A percentile compares a stretch with the other conserved stretches of the same genome.
Evolutionary conservation across 2,113 vertebrate species (phyloP).

Genomic region (Microtus richardsoni): DNA sequence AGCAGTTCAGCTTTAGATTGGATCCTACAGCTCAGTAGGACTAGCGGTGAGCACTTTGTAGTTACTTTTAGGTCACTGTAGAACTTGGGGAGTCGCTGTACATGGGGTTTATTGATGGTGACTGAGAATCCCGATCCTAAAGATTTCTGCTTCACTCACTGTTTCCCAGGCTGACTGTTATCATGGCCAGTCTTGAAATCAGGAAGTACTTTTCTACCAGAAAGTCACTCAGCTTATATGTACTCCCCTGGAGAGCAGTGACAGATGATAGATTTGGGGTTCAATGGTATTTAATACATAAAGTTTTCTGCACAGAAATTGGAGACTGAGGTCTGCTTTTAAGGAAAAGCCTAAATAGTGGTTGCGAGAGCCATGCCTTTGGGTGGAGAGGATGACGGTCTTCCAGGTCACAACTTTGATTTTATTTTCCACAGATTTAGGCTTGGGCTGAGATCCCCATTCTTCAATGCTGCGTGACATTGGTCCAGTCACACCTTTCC

Average conservation of each 20-base stretch:
- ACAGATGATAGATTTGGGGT: neutral
- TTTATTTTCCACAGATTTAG: neutral
- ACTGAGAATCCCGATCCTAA: neutral
- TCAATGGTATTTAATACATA: neutral
- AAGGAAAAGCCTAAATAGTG: neutral
- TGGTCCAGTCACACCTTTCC: neutral
- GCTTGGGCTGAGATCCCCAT: neutral
- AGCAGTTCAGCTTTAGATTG: neutral
- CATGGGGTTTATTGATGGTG: neutral
- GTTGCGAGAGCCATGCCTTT: neutral
- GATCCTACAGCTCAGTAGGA: neutral
- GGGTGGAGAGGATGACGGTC: neutral
- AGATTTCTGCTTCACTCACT: neutral
- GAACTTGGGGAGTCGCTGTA: neutral
- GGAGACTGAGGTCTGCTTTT: neutral
- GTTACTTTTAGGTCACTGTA: neutral
- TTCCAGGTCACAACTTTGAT: neutral
- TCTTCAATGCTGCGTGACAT: neutral
- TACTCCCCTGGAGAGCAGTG: neutral
- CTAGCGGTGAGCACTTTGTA: neutral
- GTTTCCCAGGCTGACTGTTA: conserved; percentile 4
- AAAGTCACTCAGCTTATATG: neutral
- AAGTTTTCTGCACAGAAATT: neutral
- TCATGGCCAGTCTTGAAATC: neutral
- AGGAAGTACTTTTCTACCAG: conserved; percentile 24